Percentiles rank a stretch among this genome's conserved stretches.
These are phyloP conservation scores for Dendrolimus houi DNA, from an alignment of 2,888 invertebrate genomes.

Conservation along the genomic window DNA sequence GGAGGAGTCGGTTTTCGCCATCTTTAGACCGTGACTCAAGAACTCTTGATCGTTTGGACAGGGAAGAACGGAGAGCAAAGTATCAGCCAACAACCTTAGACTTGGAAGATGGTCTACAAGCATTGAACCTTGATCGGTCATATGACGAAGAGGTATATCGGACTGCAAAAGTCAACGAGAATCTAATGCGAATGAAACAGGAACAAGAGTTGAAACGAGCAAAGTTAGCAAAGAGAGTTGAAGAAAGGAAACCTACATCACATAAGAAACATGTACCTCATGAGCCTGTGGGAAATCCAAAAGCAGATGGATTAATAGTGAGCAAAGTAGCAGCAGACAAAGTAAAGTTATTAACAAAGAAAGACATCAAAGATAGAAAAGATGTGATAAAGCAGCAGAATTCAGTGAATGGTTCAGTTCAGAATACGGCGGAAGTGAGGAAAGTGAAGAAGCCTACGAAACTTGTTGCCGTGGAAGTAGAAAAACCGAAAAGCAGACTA, in stretches of 20 bases:
- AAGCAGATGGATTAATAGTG: slow-evolving; percentile 48
- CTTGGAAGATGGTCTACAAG: slow-evolving; percentile 74
- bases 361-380: slow-evolving; percentile 57
- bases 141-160: slow-evolving; percentile 59
- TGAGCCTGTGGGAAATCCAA: slow-evolving; percentile 56
- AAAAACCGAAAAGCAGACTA: slow-evolving; percentile 38
- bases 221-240: slow-evolving; percentile 42
- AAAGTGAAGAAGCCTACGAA: slow-evolving; percentile 51
- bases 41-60: slow-evolving; percentile 59
- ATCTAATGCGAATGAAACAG: slow-evolving; percentile 57
- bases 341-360: slow-evolving; percentile 54
- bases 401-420: slow-evolving; percentile 38
- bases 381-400: slow-evolving; percentile 57
- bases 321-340: slow-evolving; percentile 58
- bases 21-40: slow-evolving; percentile 62
- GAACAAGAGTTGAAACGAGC: slow-evolving; percentile 56
- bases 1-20: slow-evolving; percentile 79
- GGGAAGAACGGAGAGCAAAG: slow-evolving; percentile 58
- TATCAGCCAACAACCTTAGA: slow-evolving; percentile 71
- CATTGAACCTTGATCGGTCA: slow-evolving; percentile 63
- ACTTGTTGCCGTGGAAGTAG: slow-evolving; percentile 39
- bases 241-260: slow-evolving; percentile 43
- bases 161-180: slow-evolving; percentile 72
- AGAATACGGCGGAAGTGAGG: slow-evolving; percentile 41
- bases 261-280: slow-evolving; percentile 34